A percentile compares a stretch with the other conserved stretches of the same genome.
These are phyloP conservation scores for Setipinna tenuifilis DNA, from an alignment of 2,797 vertebrate genomes.

Conservation along the genomic window DNA sequence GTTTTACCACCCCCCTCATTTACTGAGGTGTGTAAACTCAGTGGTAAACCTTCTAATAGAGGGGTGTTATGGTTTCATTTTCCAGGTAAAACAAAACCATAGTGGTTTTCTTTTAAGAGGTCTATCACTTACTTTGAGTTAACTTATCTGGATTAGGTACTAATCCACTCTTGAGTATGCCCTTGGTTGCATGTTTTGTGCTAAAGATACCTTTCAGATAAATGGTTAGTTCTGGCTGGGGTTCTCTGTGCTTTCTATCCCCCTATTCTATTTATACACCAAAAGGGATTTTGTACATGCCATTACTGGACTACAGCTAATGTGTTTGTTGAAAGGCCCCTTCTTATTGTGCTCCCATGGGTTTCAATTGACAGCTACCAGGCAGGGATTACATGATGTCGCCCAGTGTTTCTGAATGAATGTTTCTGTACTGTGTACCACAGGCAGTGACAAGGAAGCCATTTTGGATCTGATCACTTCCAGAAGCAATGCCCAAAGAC, in stretches of 20 bases:
- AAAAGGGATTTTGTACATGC: background rate
- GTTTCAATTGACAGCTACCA: background rate
- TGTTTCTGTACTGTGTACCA: constrained; percentile 21
- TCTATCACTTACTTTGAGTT: too few species aligned
- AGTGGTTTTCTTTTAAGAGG: too few species aligned
- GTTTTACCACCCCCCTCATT: too few species aligned
- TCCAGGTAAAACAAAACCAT: too few species aligned
- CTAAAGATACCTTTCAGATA: too few species aligned
- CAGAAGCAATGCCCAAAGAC: constrained; percentile 90
- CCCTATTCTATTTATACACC: background rate
- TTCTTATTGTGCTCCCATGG: background rate
- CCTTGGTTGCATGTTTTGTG: too few species aligned
- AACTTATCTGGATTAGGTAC: too few species aligned
- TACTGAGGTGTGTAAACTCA: too few species aligned
- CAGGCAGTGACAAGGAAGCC: constrained; percentile 95
- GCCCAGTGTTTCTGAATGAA: background rate
- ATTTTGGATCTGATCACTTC: constrained; percentile 91
- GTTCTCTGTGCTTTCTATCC: background rate
- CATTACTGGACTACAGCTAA: background rate
- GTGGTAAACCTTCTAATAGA: too few species aligned
- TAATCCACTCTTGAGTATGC: too few species aligned
- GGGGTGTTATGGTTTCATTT: too few species aligned
- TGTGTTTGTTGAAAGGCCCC: background rate
- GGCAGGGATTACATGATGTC: background rate
- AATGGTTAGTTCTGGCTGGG: background rate